Evolutionary conservation across 2,797 vertebrate genomes (phyloP), one percentile per base, ranked within the genome.

Genomic region (Gila robusta): DNA sequence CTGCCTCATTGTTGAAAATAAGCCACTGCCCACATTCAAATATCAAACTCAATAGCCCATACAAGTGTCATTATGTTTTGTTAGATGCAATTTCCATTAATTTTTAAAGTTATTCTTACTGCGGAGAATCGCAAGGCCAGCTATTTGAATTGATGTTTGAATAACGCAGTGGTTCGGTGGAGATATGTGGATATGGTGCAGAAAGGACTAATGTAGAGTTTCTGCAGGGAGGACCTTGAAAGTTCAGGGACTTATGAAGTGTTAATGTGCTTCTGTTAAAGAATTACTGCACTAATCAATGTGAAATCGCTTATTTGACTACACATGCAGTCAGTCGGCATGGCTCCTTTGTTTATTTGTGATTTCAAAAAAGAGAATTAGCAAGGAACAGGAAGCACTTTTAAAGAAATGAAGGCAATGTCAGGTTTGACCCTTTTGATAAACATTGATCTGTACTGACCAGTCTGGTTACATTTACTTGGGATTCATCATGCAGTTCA

Each of bases 151-250:
- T 84, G 66, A 86, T 79, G 85, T 90, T 89, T 91, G 88, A 91
- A 89, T 88, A 86, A 86, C 49, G 62, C 69, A 69, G 79, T 77
- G 77, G 54, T 80, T 77, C 41, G 56, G 59, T 39, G 56, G 81
- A 85, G 72, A 49, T 83, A 79, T 89, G 85, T 89, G 70, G 85
- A 70, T 37, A 66, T 73, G 47, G 59, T 79, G 23, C 23, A 86
- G 74, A 85, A 83, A 79, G 52, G 69, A 76, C 83, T 69, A 23
- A 81, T 82, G 69, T 28, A 79, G 91, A 90, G 93, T 86, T 91
- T 91, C 90, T 74, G 56, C 86, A 26, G 73, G 84, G 79, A 86
- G 90, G 90, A 89, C 92, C 92, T 93, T 93, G 92, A 91, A 90
- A 91, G 87, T 93, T 93, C 90, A 89, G 89, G 88, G 92, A 81